Base-by-base conservation (phyloP, 2,888 invertebrate genomes). In the Sarcophaga subvicina region DNA sequence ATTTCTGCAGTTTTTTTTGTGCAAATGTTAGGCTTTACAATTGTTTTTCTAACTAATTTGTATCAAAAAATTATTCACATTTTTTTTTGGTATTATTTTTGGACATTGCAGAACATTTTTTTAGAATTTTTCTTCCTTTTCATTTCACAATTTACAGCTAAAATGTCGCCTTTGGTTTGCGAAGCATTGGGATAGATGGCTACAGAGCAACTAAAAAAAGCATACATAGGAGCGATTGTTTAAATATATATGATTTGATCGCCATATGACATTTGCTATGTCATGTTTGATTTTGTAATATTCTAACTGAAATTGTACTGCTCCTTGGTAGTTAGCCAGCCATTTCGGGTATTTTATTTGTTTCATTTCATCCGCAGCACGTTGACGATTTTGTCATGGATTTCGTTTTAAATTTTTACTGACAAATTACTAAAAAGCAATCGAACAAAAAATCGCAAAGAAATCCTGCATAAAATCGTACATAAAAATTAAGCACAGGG, bases 211-310 rank as follows among this genome's bases (percentile, higher is more conserved):
- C 4, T 27, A 27, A 4, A 27, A 27, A 4, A 27, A 27, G 27
- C 27, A 27, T 27, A 27, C 27, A 4, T 27, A 0, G 27, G 4
- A 27, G 27, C 5, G 4, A 27, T 0, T 49, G 14, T 3, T 70
- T 37, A 76, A 80, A 78, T 77, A 72, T 85, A 69, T 77, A 77
- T 73, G 64, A 66, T 78, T 85, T 69, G 64, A 81, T 75, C 69
- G 54, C 25, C 69, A 67, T 72, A 60, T 81, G 78, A 75, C 81
- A 81, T 49, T 72, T 63, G 54, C 12, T 60, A 81, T 79, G 78
- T 70, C 78, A 78, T 49, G 69, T 78, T 81, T 64, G 81, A 81
- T 81, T 73, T 81, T 37, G 4, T 22, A 14, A 10, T 22, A 73
- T 73, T 54, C 62, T 67, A 81, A 85, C 54, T 85, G 27, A 73